Evolutionary conservation across 2,113 vertebrate genomes (phyloP).

Genomic region (Nesogale talazaci): DNA sequence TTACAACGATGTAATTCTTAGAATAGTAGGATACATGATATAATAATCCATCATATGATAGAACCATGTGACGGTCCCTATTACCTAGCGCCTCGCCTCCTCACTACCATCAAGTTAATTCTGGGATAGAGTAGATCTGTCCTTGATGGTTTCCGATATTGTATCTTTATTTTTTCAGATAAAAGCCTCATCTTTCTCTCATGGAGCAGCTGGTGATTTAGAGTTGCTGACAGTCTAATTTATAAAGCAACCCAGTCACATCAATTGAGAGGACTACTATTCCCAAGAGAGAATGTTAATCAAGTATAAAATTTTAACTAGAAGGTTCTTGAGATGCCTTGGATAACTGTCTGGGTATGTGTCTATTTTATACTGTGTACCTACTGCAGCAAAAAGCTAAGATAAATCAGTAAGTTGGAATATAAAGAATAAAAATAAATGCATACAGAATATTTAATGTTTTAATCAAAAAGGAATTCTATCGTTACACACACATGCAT

Average conservation of each 20-base stretch:
- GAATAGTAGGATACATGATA: no score
- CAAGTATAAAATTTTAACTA: background rate
- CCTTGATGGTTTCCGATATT: no score
- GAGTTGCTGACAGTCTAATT: no score
- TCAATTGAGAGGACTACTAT: background rate
- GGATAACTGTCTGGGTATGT: background rate
- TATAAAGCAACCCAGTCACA: background rate
- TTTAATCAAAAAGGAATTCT: background rate
- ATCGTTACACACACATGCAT: background rate
- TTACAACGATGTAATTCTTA: no score
- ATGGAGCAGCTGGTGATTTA: no score
- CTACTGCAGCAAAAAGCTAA: background rate
- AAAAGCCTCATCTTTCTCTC: no score
- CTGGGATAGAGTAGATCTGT: no score
- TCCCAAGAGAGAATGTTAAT: background rate
- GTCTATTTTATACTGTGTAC: background rate
- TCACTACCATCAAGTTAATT: no score
- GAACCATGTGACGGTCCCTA: no score
- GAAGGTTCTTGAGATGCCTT: background rate
- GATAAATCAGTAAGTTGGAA: background rate
- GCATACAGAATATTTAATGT: background rate
- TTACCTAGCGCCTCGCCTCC: no score
- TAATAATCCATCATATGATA: no score
- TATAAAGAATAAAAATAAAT: constrained; percentile 26
- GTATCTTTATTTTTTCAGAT: no score